These are phyloP conservation scores for Psilopogon haemacephalus DNA, from an alignment of 2,113 vertebrate genomes.

Conservation along the genomic window DNA sequence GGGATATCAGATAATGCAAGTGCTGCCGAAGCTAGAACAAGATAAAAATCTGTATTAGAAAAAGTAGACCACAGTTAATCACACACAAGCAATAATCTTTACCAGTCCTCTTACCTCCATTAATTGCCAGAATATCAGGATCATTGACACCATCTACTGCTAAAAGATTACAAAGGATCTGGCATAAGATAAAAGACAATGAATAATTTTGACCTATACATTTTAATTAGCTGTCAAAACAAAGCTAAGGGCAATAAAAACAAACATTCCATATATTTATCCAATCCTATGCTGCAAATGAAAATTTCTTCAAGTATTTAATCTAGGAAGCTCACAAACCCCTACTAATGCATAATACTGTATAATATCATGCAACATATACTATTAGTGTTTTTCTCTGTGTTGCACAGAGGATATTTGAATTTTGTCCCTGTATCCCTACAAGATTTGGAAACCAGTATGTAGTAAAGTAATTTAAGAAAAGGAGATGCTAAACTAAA, in stretches of 20 bases:
- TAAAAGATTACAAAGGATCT: slow-evolving; percentile 96
- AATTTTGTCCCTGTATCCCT: not conserved
- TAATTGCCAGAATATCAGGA: slow-evolving; percentile 94
- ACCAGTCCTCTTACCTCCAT: slow-evolving; percentile 85
- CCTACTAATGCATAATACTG: rapidly evolving
- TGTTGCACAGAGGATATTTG: not conserved
- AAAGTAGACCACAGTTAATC: not conserved
- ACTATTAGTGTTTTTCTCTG: not conserved
- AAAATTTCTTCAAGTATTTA: not conserved
- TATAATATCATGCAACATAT: not conserved
- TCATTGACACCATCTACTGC: slow-evolving; percentile 94
- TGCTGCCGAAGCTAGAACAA: slow-evolving; percentile 87
- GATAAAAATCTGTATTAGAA: not conserved
- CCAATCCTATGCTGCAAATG: not conserved
- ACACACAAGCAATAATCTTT: not conserved
- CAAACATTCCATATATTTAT: not conserved
- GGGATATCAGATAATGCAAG: slow-evolving; percentile 96
- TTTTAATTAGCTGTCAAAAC: not conserved
- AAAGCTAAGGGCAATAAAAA: not conserved
- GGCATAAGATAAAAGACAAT: slow-evolving; percentile 56
- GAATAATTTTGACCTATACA: slow-evolving; percentile 35
- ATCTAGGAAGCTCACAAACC: not conserved
- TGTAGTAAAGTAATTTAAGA: not conserved
- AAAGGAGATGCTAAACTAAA: not conserved
- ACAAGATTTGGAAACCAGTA: not conserved